A percentile compares a stretch with the other conserved stretches of the same genome.
These are phyloP conservation scores for Unio delphinus DNA, from an alignment of 2,888 invertebrate genomes.

Conservation along the genomic window DNA sequence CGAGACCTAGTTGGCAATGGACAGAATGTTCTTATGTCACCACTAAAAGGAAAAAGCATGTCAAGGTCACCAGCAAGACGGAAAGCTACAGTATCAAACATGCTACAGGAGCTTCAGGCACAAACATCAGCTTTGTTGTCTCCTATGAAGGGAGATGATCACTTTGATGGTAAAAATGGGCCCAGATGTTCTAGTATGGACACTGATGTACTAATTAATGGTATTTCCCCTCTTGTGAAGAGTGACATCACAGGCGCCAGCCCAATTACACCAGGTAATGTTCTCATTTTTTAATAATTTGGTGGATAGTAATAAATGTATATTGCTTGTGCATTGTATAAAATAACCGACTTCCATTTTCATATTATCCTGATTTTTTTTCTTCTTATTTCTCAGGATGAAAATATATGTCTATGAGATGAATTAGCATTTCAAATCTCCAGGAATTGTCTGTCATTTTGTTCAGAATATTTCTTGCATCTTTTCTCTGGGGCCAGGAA, in stretches of 20 bases:
- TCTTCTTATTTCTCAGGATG: no score
- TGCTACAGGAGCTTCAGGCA: neutral
- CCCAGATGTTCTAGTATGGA: slow-evolving; percentile 51
- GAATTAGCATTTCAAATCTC: neutral
- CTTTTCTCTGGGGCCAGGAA: no score
- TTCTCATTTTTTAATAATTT: neutral
- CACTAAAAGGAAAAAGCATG: slow-evolving; percentile 22
- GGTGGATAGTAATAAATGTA: neutral
- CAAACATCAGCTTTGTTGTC: no score
- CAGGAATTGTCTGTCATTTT: no score
- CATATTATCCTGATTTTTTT: no score
- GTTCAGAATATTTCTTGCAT: no score
- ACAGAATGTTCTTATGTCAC: slow-evolving; percentile 19
- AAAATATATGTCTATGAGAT: neutral
- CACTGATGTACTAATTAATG: slow-evolving; percentile 43
- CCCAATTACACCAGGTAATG: slow-evolving; percentile 32
- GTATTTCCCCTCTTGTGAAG: slow-evolving; percentile 38
- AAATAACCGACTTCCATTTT: no score
- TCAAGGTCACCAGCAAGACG: slow-evolving; percentile 2
- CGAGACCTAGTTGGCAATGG: slow-evolving; percentile 28
- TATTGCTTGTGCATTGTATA: neutral
- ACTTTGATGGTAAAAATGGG: slow-evolving; percentile 7
- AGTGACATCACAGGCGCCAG: slow-evolving; percentile 52
- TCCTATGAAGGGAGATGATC: slow-evolving; percentile 11
- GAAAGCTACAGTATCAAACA: neutral